phyloP scores from a whole-genome alignment of 2,113 vertebrate genomes.

The Salvelinus namaycush region DNA sequence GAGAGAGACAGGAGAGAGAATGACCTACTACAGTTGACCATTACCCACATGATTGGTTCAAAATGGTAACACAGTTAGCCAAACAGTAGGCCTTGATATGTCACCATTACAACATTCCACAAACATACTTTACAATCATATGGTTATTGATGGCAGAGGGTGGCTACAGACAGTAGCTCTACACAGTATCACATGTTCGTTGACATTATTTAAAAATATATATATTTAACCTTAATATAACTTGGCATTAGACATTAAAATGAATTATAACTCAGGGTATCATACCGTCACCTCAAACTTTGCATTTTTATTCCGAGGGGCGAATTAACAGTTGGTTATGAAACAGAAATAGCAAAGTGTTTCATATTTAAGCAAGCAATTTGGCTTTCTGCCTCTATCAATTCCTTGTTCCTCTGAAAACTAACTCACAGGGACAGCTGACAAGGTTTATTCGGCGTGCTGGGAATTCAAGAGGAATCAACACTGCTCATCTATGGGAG shows the following conservation, averaged over 20 bases:
- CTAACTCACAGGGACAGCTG: slow-evolving; percentile 24
- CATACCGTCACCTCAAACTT: neutral
- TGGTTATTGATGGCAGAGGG: too few species aligned
- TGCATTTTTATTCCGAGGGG: slow-evolving; percentile 2
- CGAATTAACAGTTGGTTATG: neutral
- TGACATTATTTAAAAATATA: too few species aligned
- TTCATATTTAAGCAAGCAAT: neutral
- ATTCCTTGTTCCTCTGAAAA: neutral
- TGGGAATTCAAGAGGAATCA: slow-evolving; percentile 33
- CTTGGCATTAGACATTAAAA: neutral
- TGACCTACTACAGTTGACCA: too few species aligned
- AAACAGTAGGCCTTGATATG: too few species aligned
- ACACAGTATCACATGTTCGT: neutral
- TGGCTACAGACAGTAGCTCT: too few species aligned
- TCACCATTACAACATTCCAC: too few species aligned
- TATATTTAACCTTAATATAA: too few species aligned
- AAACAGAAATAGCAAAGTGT: neutral
- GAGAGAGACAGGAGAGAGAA: too few species aligned
- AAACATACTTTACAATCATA: too few species aligned
- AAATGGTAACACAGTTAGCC: too few species aligned
- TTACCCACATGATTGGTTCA: too few species aligned
- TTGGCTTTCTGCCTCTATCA: neutral
- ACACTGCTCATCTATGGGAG: slow-evolving; percentile 29
- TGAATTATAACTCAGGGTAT: neutral
- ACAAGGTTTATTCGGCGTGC: slow-evolving; percentile 21